phyloP scores from a whole-genome alignment of 2,797 vertebrate species.

The Hydrophis major region DNA sequence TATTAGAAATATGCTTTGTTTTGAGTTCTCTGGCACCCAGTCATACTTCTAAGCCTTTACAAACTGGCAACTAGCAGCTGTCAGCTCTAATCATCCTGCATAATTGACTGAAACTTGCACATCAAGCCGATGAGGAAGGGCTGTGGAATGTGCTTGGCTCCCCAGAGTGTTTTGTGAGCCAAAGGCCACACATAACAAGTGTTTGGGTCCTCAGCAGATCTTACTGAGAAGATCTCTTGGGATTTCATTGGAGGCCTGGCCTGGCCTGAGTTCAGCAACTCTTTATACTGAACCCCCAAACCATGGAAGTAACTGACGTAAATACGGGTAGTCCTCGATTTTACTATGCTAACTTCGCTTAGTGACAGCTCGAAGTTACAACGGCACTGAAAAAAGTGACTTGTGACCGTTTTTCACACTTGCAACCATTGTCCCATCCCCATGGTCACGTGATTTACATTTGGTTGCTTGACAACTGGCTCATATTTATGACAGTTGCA shows the following conservation, averaged over 20 bases:
- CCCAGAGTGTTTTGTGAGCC: not conserved
- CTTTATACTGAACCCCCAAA: not conserved
- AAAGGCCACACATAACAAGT: constrained; percentile 4
- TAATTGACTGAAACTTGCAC: constrained; percentile 18
- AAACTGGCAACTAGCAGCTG: constrained; percentile 18
- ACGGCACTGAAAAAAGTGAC: not conserved
- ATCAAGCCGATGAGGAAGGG: not conserved
- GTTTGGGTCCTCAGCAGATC: not conserved
- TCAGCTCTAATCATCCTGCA: constrained; percentile 15
- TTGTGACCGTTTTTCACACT: not conserved
- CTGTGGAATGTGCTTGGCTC: not conserved
- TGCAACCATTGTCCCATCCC: too few relatives aligned
- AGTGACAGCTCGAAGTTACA: not conserved
- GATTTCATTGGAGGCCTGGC: not conserved
- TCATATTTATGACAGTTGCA: too few relatives aligned
- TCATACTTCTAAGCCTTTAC: constrained; percentile 33
- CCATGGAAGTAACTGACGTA: not conserved
- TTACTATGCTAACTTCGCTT: too few relatives aligned
- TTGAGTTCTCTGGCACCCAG: constrained; percentile 22
- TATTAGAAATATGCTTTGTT: constrained; percentile 28
- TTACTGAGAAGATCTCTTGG: not conserved
- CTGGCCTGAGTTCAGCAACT: not conserved
- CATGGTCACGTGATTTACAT: too few relatives aligned
- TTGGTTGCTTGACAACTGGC: too few relatives aligned
- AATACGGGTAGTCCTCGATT: not conserved